Base-by-base conservation (phyloP, 1,140 invertebrate genomes). In the Magallana gigas region DNA sequence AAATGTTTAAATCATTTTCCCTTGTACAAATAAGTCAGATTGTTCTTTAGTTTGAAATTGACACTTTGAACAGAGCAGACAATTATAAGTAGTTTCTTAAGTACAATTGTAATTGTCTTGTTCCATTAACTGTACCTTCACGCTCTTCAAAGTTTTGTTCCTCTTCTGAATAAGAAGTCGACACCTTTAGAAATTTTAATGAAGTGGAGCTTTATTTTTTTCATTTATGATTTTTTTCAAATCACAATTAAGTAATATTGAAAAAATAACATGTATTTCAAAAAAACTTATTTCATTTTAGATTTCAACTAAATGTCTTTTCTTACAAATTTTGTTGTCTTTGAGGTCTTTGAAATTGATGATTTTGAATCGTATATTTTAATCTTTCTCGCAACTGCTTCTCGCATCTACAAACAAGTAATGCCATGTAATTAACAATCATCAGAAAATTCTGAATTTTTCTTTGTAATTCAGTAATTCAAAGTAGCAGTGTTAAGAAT, bases 301-400 rank as follows among this genome's bases (percentile, higher is more conserved):
- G 64, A 9, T 48, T 5, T 4, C 2, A 48, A 5, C 36, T 4
- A 48, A 48, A 5, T 48, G 36, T 4, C 36, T 48, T 48, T 48
- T 48, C 36, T 48, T 48, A 48, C 36, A 48, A 48, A 48, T 48
- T 48, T 48, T 48, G 36, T 48, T 5, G 36, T 29, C 29, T 71
- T 71, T 9, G 64, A 71, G 18, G 64, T 23, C 18, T 71, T 71
- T 18, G 18, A 18, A 18, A 23, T 18, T 11, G 64, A 71, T 23
- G 18, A 18, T 23, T 11, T 71, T 71, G 64, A 71, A 11, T 71
- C 64, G 18, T 71, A 18, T 71, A 11, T 18, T 23, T 71, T 29
- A 71, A 71, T 71, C 11, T 71, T 71, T 9, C 18, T 71, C 8
- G 64, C n/a, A 71, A 71, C 18, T 36, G 64, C 64, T 71, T 71